Evolutionary conservation across 2,797 vertebrate genomes (phyloP), one percentile per base, ranked within the genome.

Genomic region (Lutjanus campechanus): DNA sequence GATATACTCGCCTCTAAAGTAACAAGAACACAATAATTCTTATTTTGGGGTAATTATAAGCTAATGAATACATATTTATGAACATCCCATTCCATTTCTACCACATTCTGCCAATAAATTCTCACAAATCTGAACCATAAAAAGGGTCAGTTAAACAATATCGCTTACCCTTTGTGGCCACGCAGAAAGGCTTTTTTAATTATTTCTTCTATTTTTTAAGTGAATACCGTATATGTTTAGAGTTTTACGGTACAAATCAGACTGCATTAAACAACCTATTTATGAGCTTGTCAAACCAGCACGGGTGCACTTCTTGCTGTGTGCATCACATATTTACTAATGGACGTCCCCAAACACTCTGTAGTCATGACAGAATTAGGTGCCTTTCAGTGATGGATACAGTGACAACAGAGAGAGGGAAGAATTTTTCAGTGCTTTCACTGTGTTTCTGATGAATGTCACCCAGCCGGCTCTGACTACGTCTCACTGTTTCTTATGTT

Each of bases 291-390:
- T 65, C 19, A 40, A 64, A 44, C 7, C 22, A 58, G 47, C 40
- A 70, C 47, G 46, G 44, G 19, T 20, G n/a, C 55, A 41, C n/a
- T 36, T 73, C 56, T n/a, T 47, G 7, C 49, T 16, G 40, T 59
- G 54, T 22, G 46, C 16, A 29, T 67, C 25, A 36, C 44, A 43
- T 36, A 19, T 11, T 72, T 69, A 72, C 53, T 66, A 60, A 73
- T 61, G 56, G 56, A 1, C 36, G 16, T 17, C 19, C 49, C 25
- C 25, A 22, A 49, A 13, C 55, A 41, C 11, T 22, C 60, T 15
- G 46, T 11, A 20, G 36, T 53, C 54, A 53, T 5, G 5, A 15
- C 46, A 20, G 20, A 71, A 70, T 46, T 25, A 11, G 60, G 3
- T 49, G 19, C n/a, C 25, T 62, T 25, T 55, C 25, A 0, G 19